Conservation (phyloP, 2,113 vertebrate species). For the Gadus macrocephalus region DNA sequence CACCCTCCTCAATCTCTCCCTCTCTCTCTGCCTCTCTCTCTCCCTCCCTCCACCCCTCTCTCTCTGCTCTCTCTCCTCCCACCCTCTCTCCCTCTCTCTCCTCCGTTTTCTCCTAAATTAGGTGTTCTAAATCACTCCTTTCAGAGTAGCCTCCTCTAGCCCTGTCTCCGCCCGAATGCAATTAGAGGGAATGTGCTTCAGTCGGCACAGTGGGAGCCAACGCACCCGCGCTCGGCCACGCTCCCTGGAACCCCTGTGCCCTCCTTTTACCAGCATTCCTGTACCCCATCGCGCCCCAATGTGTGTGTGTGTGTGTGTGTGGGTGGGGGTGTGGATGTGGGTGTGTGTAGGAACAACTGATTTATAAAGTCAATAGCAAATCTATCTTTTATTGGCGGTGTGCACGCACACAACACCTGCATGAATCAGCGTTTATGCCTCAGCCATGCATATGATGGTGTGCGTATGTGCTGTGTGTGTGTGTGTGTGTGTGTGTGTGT, state of each 20-base stretch:
- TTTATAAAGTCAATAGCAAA: background rate
- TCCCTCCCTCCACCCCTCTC: constrained; percentile 19
- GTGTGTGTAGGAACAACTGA: constrained; percentile 5
- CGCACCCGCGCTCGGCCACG: constrained; percentile 7
- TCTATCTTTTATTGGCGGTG: too few relatives aligned
- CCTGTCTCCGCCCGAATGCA: constrained; percentile 38
- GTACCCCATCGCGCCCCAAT: background rate
- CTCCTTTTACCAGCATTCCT: background rate
- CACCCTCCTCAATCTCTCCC: background rate
- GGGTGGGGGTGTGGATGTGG: background rate
- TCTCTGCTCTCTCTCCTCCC: constrained; percentile 9
- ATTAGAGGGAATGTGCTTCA: constrained; percentile 51
- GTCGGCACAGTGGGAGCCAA: constrained; percentile 24
- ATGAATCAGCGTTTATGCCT: too few relatives aligned
- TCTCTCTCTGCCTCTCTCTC: constrained; percentile 2
- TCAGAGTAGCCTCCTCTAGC: constrained; percentile 27
- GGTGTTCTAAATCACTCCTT: constrained; percentile 48
- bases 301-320: too few relatives aligned
- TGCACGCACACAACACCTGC: too few relatives aligned
- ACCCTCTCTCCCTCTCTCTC: constrained; percentile 5
- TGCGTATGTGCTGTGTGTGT: background rate
- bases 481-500: background rate
- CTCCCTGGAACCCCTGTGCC: constrained; percentile 7
- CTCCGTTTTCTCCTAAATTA: constrained; percentile 32
- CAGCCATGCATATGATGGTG: too few relatives aligned